Percentiles rank a stretch among this genome's conserved stretches.
Conservation (phyloP, 2,797 vertebrate genomes). For the Thalassophryne amazonica region DNA sequence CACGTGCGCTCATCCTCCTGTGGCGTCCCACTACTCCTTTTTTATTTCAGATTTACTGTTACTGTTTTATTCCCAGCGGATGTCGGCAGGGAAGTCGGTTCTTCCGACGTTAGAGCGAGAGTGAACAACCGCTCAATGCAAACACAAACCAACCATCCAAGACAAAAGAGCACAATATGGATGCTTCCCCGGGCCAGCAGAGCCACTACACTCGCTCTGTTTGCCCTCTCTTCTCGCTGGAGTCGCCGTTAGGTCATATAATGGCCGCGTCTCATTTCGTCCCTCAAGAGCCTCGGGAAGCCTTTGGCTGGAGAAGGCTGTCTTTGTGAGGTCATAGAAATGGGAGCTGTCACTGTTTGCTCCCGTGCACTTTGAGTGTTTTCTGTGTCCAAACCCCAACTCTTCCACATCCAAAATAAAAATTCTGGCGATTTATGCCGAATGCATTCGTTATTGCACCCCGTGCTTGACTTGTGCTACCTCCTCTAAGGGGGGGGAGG, state of each 20-base stretch:
- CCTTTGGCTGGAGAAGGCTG: conserved; percentile 47
- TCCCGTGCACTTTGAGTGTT: neutral
- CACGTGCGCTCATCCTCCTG: conserved; percentile 56
- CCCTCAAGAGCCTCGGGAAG: conserved; percentile 58
- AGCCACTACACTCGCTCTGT: conserved; percentile 56
- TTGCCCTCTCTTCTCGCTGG: conserved; percentile 61
- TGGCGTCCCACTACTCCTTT: conserved; percentile 21
- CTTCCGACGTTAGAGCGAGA: conserved; percentile 43
- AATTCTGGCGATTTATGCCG: neutral
- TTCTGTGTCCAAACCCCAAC: neutral
- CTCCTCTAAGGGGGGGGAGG: conserved; percentile 63
- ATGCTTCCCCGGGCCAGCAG: conserved; percentile 48
- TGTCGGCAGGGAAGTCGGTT: conserved; percentile 12
- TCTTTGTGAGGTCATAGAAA: conserved; percentile 16
- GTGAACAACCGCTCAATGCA: conserved; percentile 69
- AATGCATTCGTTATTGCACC: conserved; percentile 47
- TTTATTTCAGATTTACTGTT: conserved; percentile 34
- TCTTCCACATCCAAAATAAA: neutral
- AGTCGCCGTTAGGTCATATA: conserved; percentile 68
- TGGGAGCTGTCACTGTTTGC: neutral
- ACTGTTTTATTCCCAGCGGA: conserved; percentile 51
- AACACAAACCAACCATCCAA: conserved; percentile 65
- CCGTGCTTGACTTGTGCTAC: conserved; percentile 70
- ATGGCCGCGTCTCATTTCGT: conserved; percentile 60
- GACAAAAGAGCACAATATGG: conserved; percentile 72